Evolutionary conservation across 2,113 vertebrate genomes (phyloP).

Genomic region (Chionomys nivalis): DNA sequence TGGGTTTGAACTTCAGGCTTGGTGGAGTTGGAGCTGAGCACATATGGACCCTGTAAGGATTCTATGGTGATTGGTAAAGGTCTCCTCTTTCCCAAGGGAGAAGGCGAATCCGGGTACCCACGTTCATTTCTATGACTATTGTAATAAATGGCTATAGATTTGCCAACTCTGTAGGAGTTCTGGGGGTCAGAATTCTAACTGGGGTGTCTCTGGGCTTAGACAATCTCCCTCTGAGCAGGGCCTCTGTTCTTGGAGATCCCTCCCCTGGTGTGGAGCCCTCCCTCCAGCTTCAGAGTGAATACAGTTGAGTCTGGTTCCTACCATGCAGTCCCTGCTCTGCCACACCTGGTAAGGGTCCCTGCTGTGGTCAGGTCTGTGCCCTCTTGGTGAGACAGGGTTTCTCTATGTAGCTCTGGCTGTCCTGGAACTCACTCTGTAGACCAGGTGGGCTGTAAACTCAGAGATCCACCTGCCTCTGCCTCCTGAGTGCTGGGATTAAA

Average conservation of each 20-base stretch:
- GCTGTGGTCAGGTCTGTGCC: background rate
- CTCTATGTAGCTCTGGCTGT: background rate
- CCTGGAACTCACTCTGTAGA: background rate
- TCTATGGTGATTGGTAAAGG: background rate
- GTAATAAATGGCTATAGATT: background rate
- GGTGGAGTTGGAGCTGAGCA: background rate
- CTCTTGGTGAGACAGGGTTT: background rate
- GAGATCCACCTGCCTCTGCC: background rate
- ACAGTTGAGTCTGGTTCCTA: background rate
- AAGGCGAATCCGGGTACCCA: fast-evolving
- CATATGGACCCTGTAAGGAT: background rate
- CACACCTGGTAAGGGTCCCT: background rate
- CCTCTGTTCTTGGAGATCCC: background rate
- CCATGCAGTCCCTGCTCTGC: background rate
- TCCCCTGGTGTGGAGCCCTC: background rate
- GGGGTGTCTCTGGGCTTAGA: background rate
- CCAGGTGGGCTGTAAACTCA: background rate
- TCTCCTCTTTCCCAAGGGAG: background rate
- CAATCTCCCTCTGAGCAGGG: too few relatives aligned
- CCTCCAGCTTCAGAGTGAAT: background rate
- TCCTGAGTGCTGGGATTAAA: background rate
- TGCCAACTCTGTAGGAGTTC: background rate
- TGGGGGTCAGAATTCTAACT: background rate
- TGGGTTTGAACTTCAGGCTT: background rate
- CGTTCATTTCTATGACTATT: background rate